Evolutionary conservation across 1,140 invertebrate genomes (phyloP), one percentile per base, ranked within the genome.

Genomic region (Cyphomyrmex costatus): DNA sequence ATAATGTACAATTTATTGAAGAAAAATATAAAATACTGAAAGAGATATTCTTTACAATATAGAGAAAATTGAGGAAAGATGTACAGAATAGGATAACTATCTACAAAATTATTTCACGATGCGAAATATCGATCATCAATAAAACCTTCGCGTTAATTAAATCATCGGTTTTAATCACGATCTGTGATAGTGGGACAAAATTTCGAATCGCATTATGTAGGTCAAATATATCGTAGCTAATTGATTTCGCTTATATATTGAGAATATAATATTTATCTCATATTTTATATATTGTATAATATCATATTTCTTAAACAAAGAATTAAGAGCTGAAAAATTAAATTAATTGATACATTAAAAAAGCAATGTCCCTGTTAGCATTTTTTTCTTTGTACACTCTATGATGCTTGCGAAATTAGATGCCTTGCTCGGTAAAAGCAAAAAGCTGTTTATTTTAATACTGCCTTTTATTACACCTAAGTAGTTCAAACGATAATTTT

Each of bases 401-500:
- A 66, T 70, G n/a, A 80, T 42, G 5, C 65, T 66, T 21, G 21
- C 33, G 30, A 80, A 80, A 80, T 80, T 80, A 80, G 30, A 70
- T 77, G 12, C 14, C 3, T 33, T 51, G n/a, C 14, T 10, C n/a
- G 42, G 5, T 66, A 68, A 66, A 66, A 79, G 61, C 76, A 68
- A 79, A 70, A 80, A 56, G 49, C 46, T 70, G n/a, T 70, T 80
- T 53, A 70, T 70, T 61, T 49, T 70, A 70, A 70, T 70, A 80
- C 24, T 12, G 21, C n/a, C 61, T 79, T 78, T 51, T 33, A 66
- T 6, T 8, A 10, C 12, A 42, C 36, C 8, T 10, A 49, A 78
- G 16, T 65, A 30, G 12, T 10, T 78, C 51, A 53, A 30, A n/a
- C 51, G 30, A 36, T 66, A 68, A 79, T 46, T 49, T 53, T 14